Evolutionary conservation across 2,113 vertebrate species (phyloP).

Genomic region (Sapayoa aenigma): DNA sequence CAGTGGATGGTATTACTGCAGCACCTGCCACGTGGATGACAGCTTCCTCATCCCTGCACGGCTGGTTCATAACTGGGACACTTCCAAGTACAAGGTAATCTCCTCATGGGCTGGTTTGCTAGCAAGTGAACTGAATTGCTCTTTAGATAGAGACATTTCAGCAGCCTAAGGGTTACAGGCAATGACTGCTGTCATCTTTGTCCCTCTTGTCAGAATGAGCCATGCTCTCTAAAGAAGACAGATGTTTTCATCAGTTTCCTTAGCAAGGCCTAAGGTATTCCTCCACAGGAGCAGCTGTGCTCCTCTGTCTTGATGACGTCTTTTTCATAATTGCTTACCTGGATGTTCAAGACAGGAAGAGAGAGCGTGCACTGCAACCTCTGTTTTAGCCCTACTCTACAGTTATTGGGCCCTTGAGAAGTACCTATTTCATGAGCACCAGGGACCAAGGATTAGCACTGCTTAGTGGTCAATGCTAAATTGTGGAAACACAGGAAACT

Average conservation of each 20-base stretch:
- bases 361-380: not conserved
- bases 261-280: not conserved
- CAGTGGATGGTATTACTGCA: constrained; percentile 99
- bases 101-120: not conserved
- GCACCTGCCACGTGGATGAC: constrained; percentile 92
- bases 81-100: constrained; percentile 91
- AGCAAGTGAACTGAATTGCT: not conserved
- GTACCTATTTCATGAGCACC: not conserved
- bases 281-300: not conserved
- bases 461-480: not conserved
- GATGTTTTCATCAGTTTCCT: not conserved
- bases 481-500: not conserved
- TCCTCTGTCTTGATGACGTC: not conserved
- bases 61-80: constrained; percentile 98
- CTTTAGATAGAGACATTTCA: not conserved
- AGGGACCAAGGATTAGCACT: not conserved
- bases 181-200: not conserved
- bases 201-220: not conserved
- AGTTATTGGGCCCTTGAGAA: not conserved
- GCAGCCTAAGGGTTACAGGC: not conserved
- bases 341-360: not conserved
- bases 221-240: fast-evolving
- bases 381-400: not conserved
- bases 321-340: not conserved
- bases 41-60: constrained; percentile 94